Conservation (phyloP, 2,113 vertebrate genomes). For the Colius striatus region DNA sequence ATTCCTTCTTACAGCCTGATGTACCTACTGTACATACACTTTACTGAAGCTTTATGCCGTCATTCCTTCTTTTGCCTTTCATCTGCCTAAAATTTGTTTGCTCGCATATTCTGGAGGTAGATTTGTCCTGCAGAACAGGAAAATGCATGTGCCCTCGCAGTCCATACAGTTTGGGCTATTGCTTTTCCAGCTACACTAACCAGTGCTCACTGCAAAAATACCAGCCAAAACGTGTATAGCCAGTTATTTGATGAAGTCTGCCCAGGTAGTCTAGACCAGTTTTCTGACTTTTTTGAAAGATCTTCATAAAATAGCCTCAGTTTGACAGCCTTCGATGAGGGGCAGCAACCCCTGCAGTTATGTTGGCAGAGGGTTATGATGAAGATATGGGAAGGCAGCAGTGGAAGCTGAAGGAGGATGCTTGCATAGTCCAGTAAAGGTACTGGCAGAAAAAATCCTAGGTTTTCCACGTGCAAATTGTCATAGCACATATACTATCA, state of each 20-base stretch:
- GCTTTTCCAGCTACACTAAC: neutral
- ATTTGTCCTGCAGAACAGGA: neutral
- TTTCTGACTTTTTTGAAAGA: neutral
- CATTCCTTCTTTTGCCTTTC: neutral
- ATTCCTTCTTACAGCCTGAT: neutral
- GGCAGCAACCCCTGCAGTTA: neutral
- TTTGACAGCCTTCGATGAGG: neutral
- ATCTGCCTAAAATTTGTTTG: neutral
- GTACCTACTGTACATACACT: neutral
- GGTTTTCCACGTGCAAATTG: neutral
- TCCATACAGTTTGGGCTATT: accelerated
- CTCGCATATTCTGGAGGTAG: neutral
- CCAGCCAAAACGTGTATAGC: accelerated
- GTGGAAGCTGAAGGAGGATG: neutral
- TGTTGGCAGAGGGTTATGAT: accelerated
- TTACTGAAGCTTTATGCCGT: neutral
- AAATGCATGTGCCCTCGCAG: neutral
- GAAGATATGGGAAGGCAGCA: neutral
- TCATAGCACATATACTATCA: neutral
- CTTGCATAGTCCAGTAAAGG: neutral
- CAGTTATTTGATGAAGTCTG: neutral
- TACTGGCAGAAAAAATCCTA: neutral
- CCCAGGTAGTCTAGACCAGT: neutral
- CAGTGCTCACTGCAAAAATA: neutral
- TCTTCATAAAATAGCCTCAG: neutral